A percentile compares a stretch with the other conserved stretches of the same genome.
Conservation (phyloP, 2,888 invertebrate genomes). For the Phasia obesa region DNA sequence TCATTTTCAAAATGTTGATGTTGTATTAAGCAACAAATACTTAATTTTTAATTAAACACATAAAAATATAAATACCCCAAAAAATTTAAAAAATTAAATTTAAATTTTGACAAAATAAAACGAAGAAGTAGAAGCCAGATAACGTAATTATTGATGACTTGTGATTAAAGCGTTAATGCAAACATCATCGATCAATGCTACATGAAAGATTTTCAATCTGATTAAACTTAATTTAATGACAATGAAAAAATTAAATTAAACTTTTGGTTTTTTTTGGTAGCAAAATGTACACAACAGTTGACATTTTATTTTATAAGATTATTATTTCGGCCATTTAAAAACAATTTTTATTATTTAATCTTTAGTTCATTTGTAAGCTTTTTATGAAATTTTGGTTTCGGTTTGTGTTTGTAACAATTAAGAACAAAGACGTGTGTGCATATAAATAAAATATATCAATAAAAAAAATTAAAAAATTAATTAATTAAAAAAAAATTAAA, state of each 20-base stretch:
- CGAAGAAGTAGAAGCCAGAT: constrained; percentile 19
- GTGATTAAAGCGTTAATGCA: constrained; percentile 49
- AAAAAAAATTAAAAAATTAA: too few relatives aligned
- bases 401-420: not conserved
- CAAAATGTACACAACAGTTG: constrained; percentile 27
- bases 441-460: too few relatives aligned
- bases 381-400: too few relatives aligned
- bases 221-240: constrained; percentile 63
- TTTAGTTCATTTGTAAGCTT: not conserved
- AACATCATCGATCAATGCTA: constrained; percentile 60
- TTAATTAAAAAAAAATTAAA: too few relatives aligned
- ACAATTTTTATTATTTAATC: not conserved
- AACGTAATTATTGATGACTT: constrained; percentile 64
- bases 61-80: not conserved
- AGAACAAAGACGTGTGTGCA: too few relatives aligned
- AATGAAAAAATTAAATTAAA: not conserved
- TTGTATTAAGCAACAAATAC: constrained; percentile 44
- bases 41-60: constrained; percentile 46
- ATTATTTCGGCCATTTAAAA: constrained; percentile 25
- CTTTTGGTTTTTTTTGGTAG: constrained; percentile 26
- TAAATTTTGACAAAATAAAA: constrained; percentile 15
- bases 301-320: constrained; percentile 57
- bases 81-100: not conserved
- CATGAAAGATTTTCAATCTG: constrained; percentile 56
- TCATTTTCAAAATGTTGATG: constrained; percentile 38